Percentiles rank a stretch among this genome's conserved stretches.
These are phyloP conservation scores for Stictocephala bisonia DNA, from an alignment of 2,888 invertebrate genomes.

Conservation along the genomic window DNA sequence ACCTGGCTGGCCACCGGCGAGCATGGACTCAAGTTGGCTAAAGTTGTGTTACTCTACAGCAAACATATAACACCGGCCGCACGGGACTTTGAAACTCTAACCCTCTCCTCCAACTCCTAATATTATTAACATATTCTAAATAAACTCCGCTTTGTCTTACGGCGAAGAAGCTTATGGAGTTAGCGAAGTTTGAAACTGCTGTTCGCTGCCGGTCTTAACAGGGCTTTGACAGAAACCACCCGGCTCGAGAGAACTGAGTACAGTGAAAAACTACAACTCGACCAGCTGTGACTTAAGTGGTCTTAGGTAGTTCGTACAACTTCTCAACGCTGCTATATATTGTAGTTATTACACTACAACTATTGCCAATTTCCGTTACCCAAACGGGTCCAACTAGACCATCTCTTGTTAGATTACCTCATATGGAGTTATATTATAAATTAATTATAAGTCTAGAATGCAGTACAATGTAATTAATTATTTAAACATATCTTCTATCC, in stretches of 20 bases:
- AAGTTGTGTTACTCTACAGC: conserved; percentile 27
- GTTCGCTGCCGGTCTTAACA: conserved; percentile 27
- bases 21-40: neutral
- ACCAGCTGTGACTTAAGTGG: too few relatives aligned
- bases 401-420: too few relatives aligned
- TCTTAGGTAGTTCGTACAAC: too few relatives aligned
- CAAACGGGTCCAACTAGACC: too few relatives aligned
- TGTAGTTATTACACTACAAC: too few relatives aligned
- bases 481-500: too few relatives aligned
- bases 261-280: too few relatives aligned
- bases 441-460: too few relatives aligned
- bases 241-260: neutral
- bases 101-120: conserved; percentile 16
- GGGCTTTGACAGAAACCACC: conserved; percentile 24
- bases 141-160: conserved; percentile 43
- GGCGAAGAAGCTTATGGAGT: conserved; percentile 43
- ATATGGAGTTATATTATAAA: too few relatives aligned
- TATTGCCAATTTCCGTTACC: too few relatives aligned
- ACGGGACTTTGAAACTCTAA: conserved; percentile 34
- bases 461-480: too few relatives aligned
- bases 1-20: conserved; percentile 20
- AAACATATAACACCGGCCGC: conserved; percentile 38
- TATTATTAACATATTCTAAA: conserved; percentile 46
- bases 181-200: conserved; percentile 40
- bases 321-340: too few relatives aligned